A percentile compares a stretch with the other conserved stretches of the same genome.
Conservation (phyloP, 2,797 vertebrate species). For the Lacerta agilis region DNA sequence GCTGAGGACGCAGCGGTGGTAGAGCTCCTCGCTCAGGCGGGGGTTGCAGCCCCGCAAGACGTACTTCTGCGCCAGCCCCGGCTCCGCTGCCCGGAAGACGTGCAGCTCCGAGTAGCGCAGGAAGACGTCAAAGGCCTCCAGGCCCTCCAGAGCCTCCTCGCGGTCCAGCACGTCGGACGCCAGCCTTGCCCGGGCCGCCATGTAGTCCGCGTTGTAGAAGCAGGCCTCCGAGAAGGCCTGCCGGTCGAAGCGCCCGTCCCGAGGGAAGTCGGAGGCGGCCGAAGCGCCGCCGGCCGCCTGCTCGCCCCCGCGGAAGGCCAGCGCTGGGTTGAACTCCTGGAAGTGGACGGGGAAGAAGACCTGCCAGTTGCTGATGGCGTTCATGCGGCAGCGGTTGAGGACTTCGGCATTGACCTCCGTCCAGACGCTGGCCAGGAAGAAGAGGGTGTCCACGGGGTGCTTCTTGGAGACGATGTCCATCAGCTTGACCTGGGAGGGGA, state of each 20-base stretch:
- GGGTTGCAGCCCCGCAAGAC: constrained; percentile 88
- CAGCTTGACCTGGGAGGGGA: constrained; percentile 94
- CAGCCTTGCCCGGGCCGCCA: constrained; percentile 91
- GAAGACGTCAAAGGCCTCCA: constrained; percentile 95
- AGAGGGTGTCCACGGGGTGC: constrained; percentile 95
- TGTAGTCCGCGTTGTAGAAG: constrained; percentile 97
- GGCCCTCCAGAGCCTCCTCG: constrained; percentile 92
- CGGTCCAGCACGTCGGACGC: constrained; percentile 89
- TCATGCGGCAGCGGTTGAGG: constrained; percentile 96
- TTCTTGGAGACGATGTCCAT: constrained; percentile 99
- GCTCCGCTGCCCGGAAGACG: constrained; percentile 95
- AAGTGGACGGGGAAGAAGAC: constrained; percentile 97
- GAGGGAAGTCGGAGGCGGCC: constrained; percentile 79
- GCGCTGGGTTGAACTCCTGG: constrained; percentile 91
- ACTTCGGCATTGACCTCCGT: constrained; percentile 92
- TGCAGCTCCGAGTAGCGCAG: constrained; percentile 94
- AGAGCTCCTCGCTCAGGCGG: constrained; percentile 92
- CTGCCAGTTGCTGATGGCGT: constrained; percentile 96
- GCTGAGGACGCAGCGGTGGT: constrained; percentile 95
- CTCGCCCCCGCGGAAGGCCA: constrained; percentile 83
- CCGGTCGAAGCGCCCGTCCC: constrained; percentile 92
- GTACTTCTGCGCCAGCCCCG: constrained; percentile 93
- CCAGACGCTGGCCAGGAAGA: constrained; percentile 92
- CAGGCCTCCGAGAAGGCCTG: constrained; percentile 94
- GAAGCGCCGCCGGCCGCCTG: constrained; percentile 80